These are phyloP conservation scores for Lacanobia oleracea DNA, from an alignment of 2,888 invertebrate genomes.

Conservation along the genomic window DNA sequence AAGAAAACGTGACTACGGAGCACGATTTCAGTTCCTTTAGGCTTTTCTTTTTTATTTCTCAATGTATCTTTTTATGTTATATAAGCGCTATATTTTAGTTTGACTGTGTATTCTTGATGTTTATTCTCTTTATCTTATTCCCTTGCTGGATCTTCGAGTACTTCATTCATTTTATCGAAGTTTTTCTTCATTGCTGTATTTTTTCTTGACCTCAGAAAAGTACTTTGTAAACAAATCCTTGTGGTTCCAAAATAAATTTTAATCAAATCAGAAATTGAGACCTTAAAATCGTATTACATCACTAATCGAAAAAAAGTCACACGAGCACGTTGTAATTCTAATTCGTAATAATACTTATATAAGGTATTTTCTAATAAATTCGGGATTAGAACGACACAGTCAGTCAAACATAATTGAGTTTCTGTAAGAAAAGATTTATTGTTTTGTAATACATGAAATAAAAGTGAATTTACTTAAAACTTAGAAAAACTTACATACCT, in stretches of 20 bases:
- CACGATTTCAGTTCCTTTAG: constrained; percentile 74
- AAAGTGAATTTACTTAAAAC: too few relatives aligned
- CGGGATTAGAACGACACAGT: too few relatives aligned
- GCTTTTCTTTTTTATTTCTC: constrained; percentile 68
- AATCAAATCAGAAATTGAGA: neutral
- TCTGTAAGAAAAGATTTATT: too few relatives aligned
- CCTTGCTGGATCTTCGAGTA: constrained; percentile 27
- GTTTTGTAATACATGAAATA: too few relatives aligned
- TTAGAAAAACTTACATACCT: too few relatives aligned
- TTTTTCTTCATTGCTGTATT: constrained; percentile 33
- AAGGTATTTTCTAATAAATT: too few relatives aligned
- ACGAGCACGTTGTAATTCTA: constrained; percentile 11
- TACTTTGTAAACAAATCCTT: neutral
- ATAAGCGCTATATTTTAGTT: constrained; percentile 51
- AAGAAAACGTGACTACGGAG: constrained; percentile 77
- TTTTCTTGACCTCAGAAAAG: constrained; percentile 20
- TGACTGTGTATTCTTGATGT: constrained; percentile 36
- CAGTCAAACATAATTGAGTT: too few relatives aligned
- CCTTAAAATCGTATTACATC: constrained; percentile 1
- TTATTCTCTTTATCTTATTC: constrained; percentile 36
- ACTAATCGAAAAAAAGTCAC: constrained; percentile 8
- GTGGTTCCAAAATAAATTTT: neutral
- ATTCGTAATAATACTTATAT: constrained; percentile 24
- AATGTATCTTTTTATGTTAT: constrained; percentile 61
- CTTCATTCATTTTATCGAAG: constrained; percentile 45